These are phyloP conservation scores for Lepus americanus DNA, from an alignment of 2,113 vertebrate species.

Conservation along the genomic window DNA sequence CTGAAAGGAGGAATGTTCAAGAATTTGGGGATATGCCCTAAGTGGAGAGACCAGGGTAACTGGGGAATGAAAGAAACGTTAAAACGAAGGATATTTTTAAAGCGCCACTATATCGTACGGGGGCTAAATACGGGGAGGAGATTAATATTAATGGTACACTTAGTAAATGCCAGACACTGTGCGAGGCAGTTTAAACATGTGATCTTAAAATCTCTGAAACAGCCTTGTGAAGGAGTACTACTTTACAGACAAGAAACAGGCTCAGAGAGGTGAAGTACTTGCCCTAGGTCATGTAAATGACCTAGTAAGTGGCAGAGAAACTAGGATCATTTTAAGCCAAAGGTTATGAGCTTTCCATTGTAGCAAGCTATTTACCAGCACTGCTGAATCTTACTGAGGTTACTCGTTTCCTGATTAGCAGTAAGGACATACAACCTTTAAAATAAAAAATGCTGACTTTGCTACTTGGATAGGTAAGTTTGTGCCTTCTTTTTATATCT, in stretches of 20 bases:
- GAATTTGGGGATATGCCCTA: background rate
- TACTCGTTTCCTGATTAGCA: conserved; percentile 54
- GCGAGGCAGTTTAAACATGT: conserved; percentile 50
- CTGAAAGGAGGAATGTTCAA: conserved; percentile 9
- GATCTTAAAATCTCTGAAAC: conserved; percentile 62
- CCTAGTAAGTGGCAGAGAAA: conserved; percentile 56
- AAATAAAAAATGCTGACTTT: conserved; percentile 14
- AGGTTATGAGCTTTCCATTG: conserved; percentile 49
- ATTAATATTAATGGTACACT: conserved; percentile 8
- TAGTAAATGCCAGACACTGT: conserved; percentile 50
- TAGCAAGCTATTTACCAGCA: background rate
- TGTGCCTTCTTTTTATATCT: conserved; percentile 47
- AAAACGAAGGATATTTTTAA: background rate
- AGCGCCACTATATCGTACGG: background rate
- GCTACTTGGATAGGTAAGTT: background rate
- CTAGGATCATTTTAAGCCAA: conserved; percentile 35
- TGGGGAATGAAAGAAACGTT: conserved; percentile 13
- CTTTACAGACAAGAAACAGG: conserved; percentile 62
- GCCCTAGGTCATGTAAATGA: background rate
- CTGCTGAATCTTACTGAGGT: conserved; percentile 33
- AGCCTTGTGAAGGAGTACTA: conserved; percentile 65
- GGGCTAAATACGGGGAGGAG: background rate
- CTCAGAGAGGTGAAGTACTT: conserved; percentile 62
- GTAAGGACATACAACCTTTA: conserved; percentile 18
- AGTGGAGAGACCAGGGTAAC: conserved; percentile 38